Evolutionary conservation across 2,113 vertebrate species (phyloP), one percentile per base, ranked within the genome.

Genomic region (Stigmatopora argus): DNA sequence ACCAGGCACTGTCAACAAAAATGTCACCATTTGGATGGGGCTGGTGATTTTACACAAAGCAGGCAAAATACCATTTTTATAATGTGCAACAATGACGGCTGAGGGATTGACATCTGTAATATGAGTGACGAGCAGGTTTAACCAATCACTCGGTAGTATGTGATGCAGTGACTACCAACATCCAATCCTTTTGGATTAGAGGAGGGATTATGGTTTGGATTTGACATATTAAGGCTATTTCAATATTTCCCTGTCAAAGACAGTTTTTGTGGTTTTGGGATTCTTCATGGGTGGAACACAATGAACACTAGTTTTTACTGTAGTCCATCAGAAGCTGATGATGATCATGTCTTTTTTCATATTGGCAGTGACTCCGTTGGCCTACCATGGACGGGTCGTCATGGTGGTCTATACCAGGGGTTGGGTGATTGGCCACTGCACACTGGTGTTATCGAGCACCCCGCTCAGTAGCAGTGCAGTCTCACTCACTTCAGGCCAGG

Each of bases 121-220:
- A 77, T 89, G 88, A 92, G 76, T 89, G 89, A 89, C 90, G 90
- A 74, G 77, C 49, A 70, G 57, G 74, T 14, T 72, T 77, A 80
- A 86, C 89, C 90, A 89, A 80, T 91, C 83, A 76, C 66, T 79
- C 77, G 74, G 51, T 71, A 70, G 74, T 65, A 79, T 81, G 67
- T 74, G 64, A 62, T 75, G 62, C 75, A 72, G 70, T 77, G 78
- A 80, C 66, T 80, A 63, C 73, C 69, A 78, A 62, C 70, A 72
- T 74, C 90, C 90, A 89, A 91, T 92, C 87, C 83, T 82, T 67
- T 79, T 83, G 73, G 84, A 85, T 84, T 86, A 88, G 82, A 85
- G 88, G 90, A 82, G 88, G 88, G 88, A 80, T 84, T 90, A 87
- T 78, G 66, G 71, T 80, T 85, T 81, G 78, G 83, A 87, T 86